A percentile compares a stretch with the other conserved stretches of the same genome.
These are phyloP conservation scores for Bombyx mandarina DNA, from an alignment of 1,140 invertebrate genomes.

Conservation along the genomic window DNA sequence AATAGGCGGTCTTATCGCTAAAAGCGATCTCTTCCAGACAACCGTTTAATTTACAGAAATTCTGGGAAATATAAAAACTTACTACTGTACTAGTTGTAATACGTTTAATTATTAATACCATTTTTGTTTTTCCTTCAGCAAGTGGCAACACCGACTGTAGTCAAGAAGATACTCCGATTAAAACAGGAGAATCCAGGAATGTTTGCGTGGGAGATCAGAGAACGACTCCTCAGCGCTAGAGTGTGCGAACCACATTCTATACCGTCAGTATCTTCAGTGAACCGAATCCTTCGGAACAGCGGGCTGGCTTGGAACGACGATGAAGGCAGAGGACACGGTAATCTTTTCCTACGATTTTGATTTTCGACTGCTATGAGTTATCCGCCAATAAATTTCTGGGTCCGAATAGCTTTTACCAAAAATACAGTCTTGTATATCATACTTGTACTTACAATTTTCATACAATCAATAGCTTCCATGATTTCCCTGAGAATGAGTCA, in stretches of 20 bases:
- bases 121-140: constrained; percentile 76
- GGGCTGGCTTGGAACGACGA: constrained; percentile 78
- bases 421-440: too few relatives aligned
- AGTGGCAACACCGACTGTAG: constrained; percentile 93
- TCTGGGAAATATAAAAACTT: neutral
- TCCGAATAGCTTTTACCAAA: too few relatives aligned
- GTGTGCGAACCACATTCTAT: constrained; percentile 89
- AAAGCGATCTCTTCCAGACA: too few relatives aligned
- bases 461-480: too few relatives aligned
- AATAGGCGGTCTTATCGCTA: too few relatives aligned
- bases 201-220: constrained; percentile 95
- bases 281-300: constrained; percentile 92
- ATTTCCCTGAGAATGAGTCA: too few relatives aligned
- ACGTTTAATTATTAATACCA: neutral
- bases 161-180: constrained; percentile 90
- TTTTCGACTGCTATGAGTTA: too few relatives aligned
- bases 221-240: constrained; percentile 85
- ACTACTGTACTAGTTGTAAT: neutral
- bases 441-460: too few relatives aligned
- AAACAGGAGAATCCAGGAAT: constrained; percentile 94
- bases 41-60: too few relatives aligned
- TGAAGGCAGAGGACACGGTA: constrained; percentile 49
- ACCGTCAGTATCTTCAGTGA: constrained; percentile 95
- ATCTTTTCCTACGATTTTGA: constrained; percentile 3
- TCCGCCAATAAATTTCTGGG: too few relatives aligned